A percentile compares a stretch with the other conserved stretches of the same genome.
Conservation (phyloP, 2,113 vertebrate species). For the Chionomys nivalis region DNA sequence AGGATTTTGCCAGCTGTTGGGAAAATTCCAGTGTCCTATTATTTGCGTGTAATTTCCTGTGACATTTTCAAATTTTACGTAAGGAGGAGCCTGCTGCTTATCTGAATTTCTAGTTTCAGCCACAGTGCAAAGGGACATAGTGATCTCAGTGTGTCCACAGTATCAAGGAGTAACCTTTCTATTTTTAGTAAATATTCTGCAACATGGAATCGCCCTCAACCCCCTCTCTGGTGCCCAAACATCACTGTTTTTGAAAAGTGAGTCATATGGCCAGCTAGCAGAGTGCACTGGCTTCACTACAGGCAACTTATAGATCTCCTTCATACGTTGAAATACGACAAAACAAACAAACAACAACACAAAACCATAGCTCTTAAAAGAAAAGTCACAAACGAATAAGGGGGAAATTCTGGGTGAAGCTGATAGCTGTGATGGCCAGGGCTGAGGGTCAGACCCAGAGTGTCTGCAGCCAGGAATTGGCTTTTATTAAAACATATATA, state of each 20-base stretch:
- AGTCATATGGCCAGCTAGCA: not conserved
- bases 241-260: not conserved
- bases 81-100: not conserved
- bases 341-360: not conserved
- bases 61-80: not conserved
- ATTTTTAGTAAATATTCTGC: not conserved
- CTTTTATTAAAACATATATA: not conserved
- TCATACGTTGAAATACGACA: not conserved
- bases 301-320: not conserved
- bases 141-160: not conserved
- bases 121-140: not conserved
- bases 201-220: too few relatives aligned
- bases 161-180: not conserved
- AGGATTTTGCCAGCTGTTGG: not conserved
- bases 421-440: rapidly evolving
- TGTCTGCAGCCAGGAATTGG: not conserved
- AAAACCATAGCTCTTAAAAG: not conserved
- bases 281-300: not conserved
- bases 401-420: too few relatives aligned
- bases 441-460: not conserved
- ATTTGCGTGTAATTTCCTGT: not conserved
- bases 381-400: not conserved
- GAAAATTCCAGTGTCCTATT: not conserved
- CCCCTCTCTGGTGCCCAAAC: too few relatives aligned
- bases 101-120: not conserved